Base-by-base conservation (phyloP, 2,797 vertebrate species). In the Hippoglossus hippoglossus region DNA sequence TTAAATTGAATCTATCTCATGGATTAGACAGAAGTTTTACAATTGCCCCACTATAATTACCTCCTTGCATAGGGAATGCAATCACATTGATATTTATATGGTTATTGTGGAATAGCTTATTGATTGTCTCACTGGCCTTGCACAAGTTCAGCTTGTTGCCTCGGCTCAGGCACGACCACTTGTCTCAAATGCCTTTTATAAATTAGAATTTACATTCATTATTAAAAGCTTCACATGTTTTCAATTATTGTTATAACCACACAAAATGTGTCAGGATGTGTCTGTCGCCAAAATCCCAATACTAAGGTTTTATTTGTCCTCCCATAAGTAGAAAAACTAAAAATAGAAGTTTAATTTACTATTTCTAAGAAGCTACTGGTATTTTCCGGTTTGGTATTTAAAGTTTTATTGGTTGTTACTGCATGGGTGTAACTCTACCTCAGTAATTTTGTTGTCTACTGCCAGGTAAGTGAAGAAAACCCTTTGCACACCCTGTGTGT, bases 1-100 rank as follows among this genome's bases (percentile, higher is more conserved):
- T 87, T 80, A 65, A 84, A 83, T 67, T 53, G 15, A 80, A 78
- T 89, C 73, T 25, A 78, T 88, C 26, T 34, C 47, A 77, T 85
- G 63, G 77, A 81, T 69, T 62, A 66, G 75, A 67, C 58, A 65
- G 63, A 72, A 22, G 60, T 83, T 80, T 82, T 63, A 72, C 59
- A 81, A 65, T 80, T 73, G 69, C 67, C 61, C 65, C 36, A 16
- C 22, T 26, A 66, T 91, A 85, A 86, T 89, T 80, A 76, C 75
- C 36, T 70, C n/a, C 67, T 73, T 77, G 78, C 76, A 77, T 71
- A 77, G 82, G 53, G 67, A 84, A 79, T 74, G 75, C 65, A 63
- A 64, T 84, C 61, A 75, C 78, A 90, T 89, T 74, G 79, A 89
- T 89, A 80, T 85, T 71, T 67, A 83, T 87, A 67, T 65, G 59